Evolutionary conservation across 2,888 invertebrate species (phyloP).

Genomic region (Capitulum mitella): DNA sequence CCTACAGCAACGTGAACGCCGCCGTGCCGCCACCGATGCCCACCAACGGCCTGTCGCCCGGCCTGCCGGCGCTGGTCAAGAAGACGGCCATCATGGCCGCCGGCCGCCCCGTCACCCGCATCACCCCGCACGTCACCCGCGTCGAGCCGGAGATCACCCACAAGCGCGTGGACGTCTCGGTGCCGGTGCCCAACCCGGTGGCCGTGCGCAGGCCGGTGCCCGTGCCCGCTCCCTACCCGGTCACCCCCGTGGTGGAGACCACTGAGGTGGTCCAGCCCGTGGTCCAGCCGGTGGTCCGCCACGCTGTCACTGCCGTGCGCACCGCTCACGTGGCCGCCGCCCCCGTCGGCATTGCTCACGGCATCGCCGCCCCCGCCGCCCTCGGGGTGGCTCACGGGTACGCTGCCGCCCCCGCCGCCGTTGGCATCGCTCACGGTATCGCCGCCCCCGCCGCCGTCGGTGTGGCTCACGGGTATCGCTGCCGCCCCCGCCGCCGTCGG

Average conservation of each 20-base stretch:
- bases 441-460: not conserved
- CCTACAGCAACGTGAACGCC: not conserved
- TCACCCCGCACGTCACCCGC: not conserved
- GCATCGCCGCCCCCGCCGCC: not conserved
- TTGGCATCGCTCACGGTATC: not conserved
- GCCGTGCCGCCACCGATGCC: not conserved
- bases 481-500: not conserved
- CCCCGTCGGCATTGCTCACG: not conserved
- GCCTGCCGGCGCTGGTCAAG: not conserved
- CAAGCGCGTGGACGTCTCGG: not conserved
- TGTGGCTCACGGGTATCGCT: not conserved
- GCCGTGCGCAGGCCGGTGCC: not conserved
- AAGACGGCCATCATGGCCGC: not conserved
- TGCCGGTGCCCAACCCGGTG: not conserved
- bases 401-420: not conserved
- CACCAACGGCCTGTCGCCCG: not conserved
- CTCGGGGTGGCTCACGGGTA: not conserved
- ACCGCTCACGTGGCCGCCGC: not conserved
- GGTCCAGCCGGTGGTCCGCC: not conserved
- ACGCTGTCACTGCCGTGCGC: constrained; percentile 1
- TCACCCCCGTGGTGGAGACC: not conserved
- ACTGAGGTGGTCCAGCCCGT: not conserved
- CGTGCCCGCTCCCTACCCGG: not conserved
- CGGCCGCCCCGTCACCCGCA: not conserved
- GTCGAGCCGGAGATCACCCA: not conserved